Evolutionary conservation across 2,888 invertebrate genomes (phyloP).

Genomic region (Entomobrya multifasciata): DNA sequence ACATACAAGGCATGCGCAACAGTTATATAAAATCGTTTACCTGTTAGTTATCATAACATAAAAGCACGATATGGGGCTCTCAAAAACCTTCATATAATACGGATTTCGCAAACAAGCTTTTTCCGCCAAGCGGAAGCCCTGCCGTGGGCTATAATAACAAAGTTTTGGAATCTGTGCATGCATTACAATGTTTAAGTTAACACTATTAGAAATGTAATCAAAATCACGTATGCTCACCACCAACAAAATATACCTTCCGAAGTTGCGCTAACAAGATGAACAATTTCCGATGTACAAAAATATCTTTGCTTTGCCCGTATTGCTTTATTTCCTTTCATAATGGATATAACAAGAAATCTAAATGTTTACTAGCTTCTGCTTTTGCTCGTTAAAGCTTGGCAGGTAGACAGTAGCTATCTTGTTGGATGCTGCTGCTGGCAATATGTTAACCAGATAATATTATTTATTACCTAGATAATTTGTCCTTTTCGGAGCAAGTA

Average conservation of each 20-base stretch:
- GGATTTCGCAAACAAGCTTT: conserved; percentile 57
- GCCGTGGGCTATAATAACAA: conserved; percentile 58
- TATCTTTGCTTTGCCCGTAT: no score
- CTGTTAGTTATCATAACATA: no score
- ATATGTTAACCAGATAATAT: conserved; percentile 66
- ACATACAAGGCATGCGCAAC: no score
- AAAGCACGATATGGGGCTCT: no score
- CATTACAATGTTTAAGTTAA: no score
- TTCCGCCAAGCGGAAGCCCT: conserved; percentile 49
- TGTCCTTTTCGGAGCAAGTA: conserved; percentile 52
- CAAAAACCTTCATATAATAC: no score
- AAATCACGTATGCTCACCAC: conserved; percentile 31
- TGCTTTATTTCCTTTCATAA: no score
- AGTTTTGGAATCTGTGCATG: conserved; percentile 12
- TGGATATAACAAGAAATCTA: background rate
- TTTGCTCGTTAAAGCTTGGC: conserved; percentile 38
- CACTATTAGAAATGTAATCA: conserved; percentile 24
- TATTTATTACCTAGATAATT: conserved; percentile 66
- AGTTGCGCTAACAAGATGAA: no score
- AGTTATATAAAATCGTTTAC: no score
- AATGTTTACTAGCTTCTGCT: conserved; percentile 7
- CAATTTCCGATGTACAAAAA: no score
- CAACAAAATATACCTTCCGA: no score
- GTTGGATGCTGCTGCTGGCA: conserved; percentile 34
- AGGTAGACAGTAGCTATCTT: background rate